Evolutionary conservation across 2,113 vertebrate species (phyloP), one percentile per base, ranked within the genome.

Genomic region (Steatornis caripensis): DNA sequence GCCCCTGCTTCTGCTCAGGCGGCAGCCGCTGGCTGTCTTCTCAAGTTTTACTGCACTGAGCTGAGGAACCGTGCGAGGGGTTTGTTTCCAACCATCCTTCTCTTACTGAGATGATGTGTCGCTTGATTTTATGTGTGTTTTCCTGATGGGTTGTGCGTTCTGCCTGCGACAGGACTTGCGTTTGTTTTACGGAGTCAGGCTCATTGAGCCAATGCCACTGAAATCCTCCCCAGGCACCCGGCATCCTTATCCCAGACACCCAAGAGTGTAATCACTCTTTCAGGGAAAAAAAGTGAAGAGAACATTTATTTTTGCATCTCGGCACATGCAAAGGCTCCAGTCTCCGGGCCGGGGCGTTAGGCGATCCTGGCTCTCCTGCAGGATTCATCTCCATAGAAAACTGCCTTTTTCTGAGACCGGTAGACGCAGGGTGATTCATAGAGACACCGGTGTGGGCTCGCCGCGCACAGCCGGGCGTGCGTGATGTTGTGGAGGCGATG

Each of bases 401-500:
- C 8, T 36, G 39, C 54, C 58, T 26, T 53, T 37, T 41, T 24
- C n/a, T 10, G 48, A 23, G 66, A 2, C 9, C 7, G 3, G 6
- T 1, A 21, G 53, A 11, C 65, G 23, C 26, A 0, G 48, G 14
- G 53, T 2, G 24, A 27, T 26, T 24, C 34, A 1, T n/a, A n/a
- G n/a, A n/a, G 22, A 1, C 2, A 3, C 41, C 1, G 1, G 2
- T 1, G 1, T 4, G 55, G 36, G 20, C 39, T 37, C 3, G 0
- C 32, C 5, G 0, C 46, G 29, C 43, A 15, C 39, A 36, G 62
- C n/a, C 1, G 1, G 68, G 26, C 4, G 1, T 2, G 14, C 0
- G 8, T 4, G 61, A 34, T 18, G 11, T 69, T 36, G 57, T 0
- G 3, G 64, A 45, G 26, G 17, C 14, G 72, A 15, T 7, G 48